Base-by-base conservation (phyloP, 37 sponge, comb jelly and placozoan genomes). In the Trichoplax adhaerens region DNA sequence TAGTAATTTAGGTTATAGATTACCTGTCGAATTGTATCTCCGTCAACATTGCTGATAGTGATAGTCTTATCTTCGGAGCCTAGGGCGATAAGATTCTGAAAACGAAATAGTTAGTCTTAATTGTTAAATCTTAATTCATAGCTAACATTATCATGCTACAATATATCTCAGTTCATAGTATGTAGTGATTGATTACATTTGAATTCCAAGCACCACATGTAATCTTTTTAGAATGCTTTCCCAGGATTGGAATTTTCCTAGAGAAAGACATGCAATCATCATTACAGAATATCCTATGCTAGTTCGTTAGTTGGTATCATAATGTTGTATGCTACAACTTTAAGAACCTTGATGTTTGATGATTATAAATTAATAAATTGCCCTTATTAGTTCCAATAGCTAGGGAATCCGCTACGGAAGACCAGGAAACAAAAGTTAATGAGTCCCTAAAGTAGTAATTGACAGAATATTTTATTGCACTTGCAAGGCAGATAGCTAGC, bases 341-440 rank as follows among this genome's bases (percentile, higher is more conserved):
- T 29, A 29, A 29, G 29, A 29, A 29, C 29, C 29, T 29, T 2
- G 78, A 76, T 0, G 82, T 84, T 47, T 80, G 62, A 62, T 96
- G 98, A 63, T 96, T 96, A 81, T 96, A 96, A 46, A 96, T 77
- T 6, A 91, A 74, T 1, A 96, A 80, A 65, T 88, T 96, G n/a
- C 98, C 97, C 65, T 91, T 96, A 46, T 58, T 65, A 10, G 95
- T 94, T 50, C 89, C 93, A 50, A 95, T 58, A 1, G 94, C 94
- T 57, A 93, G 79, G 2, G 77, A 69, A 56, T 81, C 80, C 53
- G 76, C 78, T 54, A 69, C 52, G 61, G 78, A 75, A 5, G 89
- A 65, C 94, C 94, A 93, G n/a, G 80, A 52, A 58, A 86, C 81
- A 55, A 88, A 63, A 0, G 89, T 70, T 52, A 88, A 71, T n/a